Base-by-base conservation (phyloP, 1,140 invertebrate genomes). In the Temnothorax curvispinosus region DNA sequence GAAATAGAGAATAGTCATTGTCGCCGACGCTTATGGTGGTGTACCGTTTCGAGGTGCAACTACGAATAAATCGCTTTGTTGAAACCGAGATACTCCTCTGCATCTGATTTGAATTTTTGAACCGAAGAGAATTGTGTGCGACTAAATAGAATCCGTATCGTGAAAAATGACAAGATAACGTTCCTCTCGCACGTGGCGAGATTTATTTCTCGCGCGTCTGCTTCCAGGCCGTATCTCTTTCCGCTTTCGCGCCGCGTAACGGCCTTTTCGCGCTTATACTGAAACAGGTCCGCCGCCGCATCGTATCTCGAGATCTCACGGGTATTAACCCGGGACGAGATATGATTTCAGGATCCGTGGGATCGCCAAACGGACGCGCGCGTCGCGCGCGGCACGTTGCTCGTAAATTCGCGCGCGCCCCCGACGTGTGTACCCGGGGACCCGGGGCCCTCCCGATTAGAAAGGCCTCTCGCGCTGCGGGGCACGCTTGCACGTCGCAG, bases 261-360 rank as follows among this genome's bases (percentile, higher is more conserved):
- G 11, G 32, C 38, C n/a, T 41, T 38, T 62, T 80, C 60, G 60
- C 77, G 77, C 62, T 64, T 80, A 21, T 21, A 41, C 32, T 8
- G 6, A 67, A 81, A 54, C 47, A 38, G 44, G 67, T 27, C 47
- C 50, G 62, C 35, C 77, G 44, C 15, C 44, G 35, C 27, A 21
- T n/a, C 32, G 67, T 72, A 82, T 82, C 80, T 58, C 67, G 52
- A 18, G 80, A 82, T 82, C 80, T 82, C 54, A 11, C 80, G 77
- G 4, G 65, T 56, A 72, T 80, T 80, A 80, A 47, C 35, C 50
- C 21, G 64, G 65, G 52, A 82, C 65, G 78, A 72, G 69, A 82
- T 82, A 72, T 72, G 65, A 82, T 58, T 72, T 82, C 38, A 82
- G 78, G 18, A 82, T 82, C 65, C 78, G 65, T 71, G 65, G 52